Evolutionary conservation across 2,797 vertebrate genomes (phyloP).

Genomic region (Mormyrops attenuatus): DNA sequence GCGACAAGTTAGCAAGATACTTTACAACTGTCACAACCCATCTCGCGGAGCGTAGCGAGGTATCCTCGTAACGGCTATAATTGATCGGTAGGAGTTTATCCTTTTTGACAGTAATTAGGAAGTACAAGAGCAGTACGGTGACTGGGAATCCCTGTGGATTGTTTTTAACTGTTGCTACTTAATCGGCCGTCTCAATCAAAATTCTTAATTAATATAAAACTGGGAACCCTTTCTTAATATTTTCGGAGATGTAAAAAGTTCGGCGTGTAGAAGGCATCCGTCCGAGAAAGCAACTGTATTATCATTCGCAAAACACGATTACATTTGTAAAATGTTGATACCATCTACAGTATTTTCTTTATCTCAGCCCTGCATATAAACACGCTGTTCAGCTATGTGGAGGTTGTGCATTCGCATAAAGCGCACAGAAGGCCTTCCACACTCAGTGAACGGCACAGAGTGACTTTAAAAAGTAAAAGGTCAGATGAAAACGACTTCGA

Average conservation of each 20-base stretch:
- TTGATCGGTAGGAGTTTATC: constrained; percentile 38
- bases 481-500: neutral
- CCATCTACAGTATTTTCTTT: neutral
- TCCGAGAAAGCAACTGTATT: neutral
- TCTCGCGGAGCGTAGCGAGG: neutral
- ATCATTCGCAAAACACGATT: neutral
- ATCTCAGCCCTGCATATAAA: constrained; percentile 3
- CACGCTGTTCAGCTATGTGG: neutral
- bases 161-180: constrained; percentile 10
- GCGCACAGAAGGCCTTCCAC: neutral
- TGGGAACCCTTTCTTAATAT: neutral
- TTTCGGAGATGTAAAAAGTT: neutral
- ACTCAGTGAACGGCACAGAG: neutral
- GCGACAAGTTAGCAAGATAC: neutral
- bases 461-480: constrained; percentile 5
- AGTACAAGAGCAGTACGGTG: constrained; percentile 13
- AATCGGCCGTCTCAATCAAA: constrained; percentile 10
- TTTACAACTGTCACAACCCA: neutral
- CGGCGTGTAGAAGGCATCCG: neutral
- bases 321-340: constrained; percentile 9
- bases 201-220: constrained; percentile 7
- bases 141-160: constrained; percentile 25
- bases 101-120: constrained; percentile 27
- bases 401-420: neutral
- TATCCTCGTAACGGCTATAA: constrained; percentile 3